Evolutionary conservation across 92 coral and sea anemone genomes (phyloP), one percentile per base, ranked within the genome.

Genomic region (Palythoa grandis): DNA sequence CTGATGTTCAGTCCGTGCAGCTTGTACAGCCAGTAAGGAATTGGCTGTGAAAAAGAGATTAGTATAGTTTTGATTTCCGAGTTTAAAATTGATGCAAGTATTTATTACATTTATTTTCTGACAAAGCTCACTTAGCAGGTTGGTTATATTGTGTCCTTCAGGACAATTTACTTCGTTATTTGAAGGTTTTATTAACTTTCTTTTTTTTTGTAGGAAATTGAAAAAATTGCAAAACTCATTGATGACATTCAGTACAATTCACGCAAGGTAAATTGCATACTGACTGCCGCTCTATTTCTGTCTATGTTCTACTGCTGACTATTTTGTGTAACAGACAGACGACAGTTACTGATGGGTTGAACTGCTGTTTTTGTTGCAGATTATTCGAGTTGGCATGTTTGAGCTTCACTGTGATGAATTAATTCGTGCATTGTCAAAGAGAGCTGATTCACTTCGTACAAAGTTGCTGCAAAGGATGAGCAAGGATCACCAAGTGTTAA

Each of bases 1-100:
- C 96, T 92, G 39, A 96, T 96, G 76, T 96, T 96, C 15, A 96
- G 88, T 20, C 99, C 99, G 58, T 96, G 99, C 1, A 96, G 91
- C 78, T 96, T 96, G 91, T 96, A 96, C 76, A 96, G 80, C 99
- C 99, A 96, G 87, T 96, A 96, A 10, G 99, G 99, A 75, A 96
- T 96, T 5, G 99, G 99, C 99, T 96, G 58, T 13, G 52, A 67
- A 86, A 17, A 79, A 58, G 37, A 56, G 72, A 75, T 11, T 1
- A 24, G 37, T n/a, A 13, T 23, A 6, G 29, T 54, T 10, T 17
- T 63, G 4, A 12, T 0, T 11, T 8, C 24, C 9, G 40, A 9
- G 23, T 24, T 68, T 10, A 25, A n/a, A n/a, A n/a, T n/a, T n/a
- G n/a, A n/a, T n/a, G n/a, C n/a, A n/a, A n/a, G n/a, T n/a, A n/a